Percentiles rank a stretch among this genome's conserved stretches.
Conservation (phyloP, 2,888 invertebrate species). For the Latrodectus elegans region DNA sequence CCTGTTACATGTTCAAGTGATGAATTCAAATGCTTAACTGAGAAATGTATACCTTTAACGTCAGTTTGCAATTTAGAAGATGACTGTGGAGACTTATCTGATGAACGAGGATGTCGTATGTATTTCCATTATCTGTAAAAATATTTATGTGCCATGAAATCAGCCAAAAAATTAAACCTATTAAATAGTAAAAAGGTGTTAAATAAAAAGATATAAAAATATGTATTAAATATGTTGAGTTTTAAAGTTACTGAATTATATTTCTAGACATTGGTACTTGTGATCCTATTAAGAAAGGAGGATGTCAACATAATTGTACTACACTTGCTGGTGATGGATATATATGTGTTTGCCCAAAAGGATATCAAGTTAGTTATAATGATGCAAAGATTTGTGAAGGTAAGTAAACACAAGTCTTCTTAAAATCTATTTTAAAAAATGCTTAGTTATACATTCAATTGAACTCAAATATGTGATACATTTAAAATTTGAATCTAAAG, state of each 20-base stretch:
- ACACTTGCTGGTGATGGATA: slow-evolving; percentile 86
- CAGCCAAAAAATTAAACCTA: no score
- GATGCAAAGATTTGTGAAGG: slow-evolving; percentile 87
- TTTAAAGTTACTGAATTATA: neutral
- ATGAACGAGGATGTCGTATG: slow-evolving; percentile 91
- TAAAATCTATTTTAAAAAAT: no score
- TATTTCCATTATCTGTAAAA: slow-evolving; percentile 67
- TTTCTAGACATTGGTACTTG: slow-evolving; percentile 72
- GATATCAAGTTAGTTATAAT: slow-evolving; percentile 86
- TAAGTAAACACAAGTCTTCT: slow-evolving; percentile 59
- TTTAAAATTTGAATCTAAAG: no score
- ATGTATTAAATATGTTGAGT: neutral
- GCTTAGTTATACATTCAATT: no score
- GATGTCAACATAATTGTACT: slow-evolving; percentile 93
- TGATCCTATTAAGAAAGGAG: slow-evolving; percentile 79
- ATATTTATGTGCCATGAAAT: no score
- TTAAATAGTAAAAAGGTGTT: neutral
- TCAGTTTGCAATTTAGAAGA: slow-evolving; percentile 91
- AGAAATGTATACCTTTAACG: slow-evolving; percentile 84
- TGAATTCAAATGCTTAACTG: slow-evolving; percentile 91
- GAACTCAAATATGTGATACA: no score
- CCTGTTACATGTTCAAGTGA: slow-evolving; percentile 79
- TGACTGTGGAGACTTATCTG: slow-evolving; percentile 92
- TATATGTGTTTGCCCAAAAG: slow-evolving; percentile 91
- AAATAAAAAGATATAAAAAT: neutral